These are phyloP conservation scores for Polypterus bichir DNA, from an alignment of 2,113 vertebrate species.

Conservation along the genomic window DNA sequence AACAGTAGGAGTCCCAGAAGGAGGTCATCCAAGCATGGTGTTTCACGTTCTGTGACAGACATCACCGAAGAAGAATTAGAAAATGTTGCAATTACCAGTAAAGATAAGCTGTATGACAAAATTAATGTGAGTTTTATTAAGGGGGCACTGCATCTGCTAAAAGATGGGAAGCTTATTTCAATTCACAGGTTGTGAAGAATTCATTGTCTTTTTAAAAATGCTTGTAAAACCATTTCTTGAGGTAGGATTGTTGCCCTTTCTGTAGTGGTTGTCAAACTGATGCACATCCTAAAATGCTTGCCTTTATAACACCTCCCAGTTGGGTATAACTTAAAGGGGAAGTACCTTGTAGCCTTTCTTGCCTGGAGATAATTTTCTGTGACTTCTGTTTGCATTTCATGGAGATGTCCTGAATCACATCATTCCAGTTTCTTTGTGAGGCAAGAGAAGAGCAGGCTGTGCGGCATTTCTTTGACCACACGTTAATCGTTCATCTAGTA, in stretches of 20 bases:
- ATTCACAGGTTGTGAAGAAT: background rate
- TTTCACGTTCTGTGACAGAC: conserved; percentile 62
- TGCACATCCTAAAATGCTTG: too few species aligned
- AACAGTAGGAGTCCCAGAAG: conserved; percentile 23
- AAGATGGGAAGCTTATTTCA: background rate
- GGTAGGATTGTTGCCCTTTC: too few species aligned
- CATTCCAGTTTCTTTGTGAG: too few species aligned
- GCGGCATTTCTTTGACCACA: too few species aligned
- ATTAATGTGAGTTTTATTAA: conserved; percentile 54
- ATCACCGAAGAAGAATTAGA: conserved; percentile 82
- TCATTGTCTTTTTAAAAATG: too few species aligned
- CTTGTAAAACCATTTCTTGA: too few species aligned
- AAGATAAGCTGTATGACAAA: conserved; percentile 91
- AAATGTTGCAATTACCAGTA: conserved; percentile 70
- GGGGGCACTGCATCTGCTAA: background rate
- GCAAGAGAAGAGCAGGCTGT: background rate
- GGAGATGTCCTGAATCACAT: too few species aligned
- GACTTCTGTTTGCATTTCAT: background rate
- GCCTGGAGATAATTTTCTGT: background rate
- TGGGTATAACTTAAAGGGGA: too few species aligned
- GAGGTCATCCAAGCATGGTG: conserved; percentile 31
- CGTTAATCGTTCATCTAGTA: too few species aligned
- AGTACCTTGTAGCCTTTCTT: too few species aligned
- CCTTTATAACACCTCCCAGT: too few species aligned
- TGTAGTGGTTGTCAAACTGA: too few species aligned